phyloP scores from a whole-genome alignment of 1,140 invertebrate species.

The Pseudobourletiella spinata region DNA sequence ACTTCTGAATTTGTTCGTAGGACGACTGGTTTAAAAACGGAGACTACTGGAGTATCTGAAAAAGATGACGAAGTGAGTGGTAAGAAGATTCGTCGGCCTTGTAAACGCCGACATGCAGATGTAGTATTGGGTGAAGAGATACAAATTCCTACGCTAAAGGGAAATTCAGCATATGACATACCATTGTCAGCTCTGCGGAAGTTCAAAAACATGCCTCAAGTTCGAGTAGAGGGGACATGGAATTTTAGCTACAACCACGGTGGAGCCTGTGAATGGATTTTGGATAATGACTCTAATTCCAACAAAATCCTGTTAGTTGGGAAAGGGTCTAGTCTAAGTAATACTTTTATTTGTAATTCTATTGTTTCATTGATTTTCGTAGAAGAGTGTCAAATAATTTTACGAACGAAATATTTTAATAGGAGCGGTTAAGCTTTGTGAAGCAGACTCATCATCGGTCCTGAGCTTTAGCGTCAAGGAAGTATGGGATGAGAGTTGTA shows the following conservation, averaged over 20 bases:
- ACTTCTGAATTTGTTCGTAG: too few species aligned
- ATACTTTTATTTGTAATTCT: too few species aligned
- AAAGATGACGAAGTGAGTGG: too few species aligned
- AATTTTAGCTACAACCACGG: slow-evolving; percentile 20
- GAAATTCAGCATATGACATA: too few species aligned
- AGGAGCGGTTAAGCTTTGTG: slow-evolving; percentile 16
- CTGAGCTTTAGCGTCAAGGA: slow-evolving; percentile 16
- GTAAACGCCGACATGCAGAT: too few species aligned
- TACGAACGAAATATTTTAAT: background rate
- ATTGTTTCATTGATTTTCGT: too few species aligned
- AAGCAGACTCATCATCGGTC: background rate
- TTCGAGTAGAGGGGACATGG: slow-evolving; percentile 27
- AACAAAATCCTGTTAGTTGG: slow-evolving; percentile 17
- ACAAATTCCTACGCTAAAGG: too few species aligned
- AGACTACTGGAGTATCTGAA: too few species aligned
- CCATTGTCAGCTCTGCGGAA: slow-evolving; percentile 4
- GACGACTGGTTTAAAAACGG: too few species aligned
- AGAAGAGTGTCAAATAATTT: too few species aligned
- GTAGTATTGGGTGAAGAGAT: too few species aligned
- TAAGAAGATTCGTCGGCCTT: too few species aligned
- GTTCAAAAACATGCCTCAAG: slow-evolving; percentile 15
- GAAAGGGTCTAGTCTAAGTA: slow-evolving; percentile 23
- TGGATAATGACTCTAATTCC: background rate
- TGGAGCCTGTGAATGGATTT: slow-evolving; percentile 20
- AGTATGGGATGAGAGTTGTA: slow-evolving; percentile 30